These are phyloP conservation scores for Glaucidium brasilianum DNA, from an alignment of 2,113 vertebrate species.

Conservation along the genomic window DNA sequence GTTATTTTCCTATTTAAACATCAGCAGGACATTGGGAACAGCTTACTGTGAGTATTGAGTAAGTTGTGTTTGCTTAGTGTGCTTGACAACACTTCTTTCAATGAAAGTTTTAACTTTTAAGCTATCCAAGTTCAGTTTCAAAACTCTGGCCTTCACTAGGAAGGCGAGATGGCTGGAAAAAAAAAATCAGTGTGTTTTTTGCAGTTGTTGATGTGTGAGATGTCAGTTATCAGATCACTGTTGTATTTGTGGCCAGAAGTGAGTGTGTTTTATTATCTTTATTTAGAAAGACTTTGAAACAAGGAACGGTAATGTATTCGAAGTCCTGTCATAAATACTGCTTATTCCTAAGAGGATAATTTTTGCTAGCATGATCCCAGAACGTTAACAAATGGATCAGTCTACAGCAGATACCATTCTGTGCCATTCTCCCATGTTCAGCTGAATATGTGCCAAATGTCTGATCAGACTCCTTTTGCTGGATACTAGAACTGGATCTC, in stretches of 20 bases:
- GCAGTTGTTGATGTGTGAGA: not conserved
- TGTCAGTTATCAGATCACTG: not conserved
- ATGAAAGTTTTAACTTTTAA: not conserved
- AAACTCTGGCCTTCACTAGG: not conserved
- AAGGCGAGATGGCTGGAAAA: not conserved
- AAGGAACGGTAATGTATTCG: not conserved
- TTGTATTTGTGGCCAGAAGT: not conserved
- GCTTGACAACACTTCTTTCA: slow-evolving; percentile 7
- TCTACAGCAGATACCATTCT: not conserved
- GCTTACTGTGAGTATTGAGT: slow-evolving; percentile 15
- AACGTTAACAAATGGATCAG: not conserved
- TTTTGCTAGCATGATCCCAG: not conserved
- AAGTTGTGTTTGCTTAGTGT: not conserved
- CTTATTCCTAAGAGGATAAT: not conserved
- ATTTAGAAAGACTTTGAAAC: not conserved
- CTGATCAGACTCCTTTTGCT: not conserved
- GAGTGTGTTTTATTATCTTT: not conserved
- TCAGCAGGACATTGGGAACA: slow-evolving; percentile 3
- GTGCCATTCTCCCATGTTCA: not conserved
- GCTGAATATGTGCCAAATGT: not conserved
- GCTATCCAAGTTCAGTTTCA: not conserved
- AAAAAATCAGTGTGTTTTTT: not conserved
- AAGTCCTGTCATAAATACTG: not conserved
- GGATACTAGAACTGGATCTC: not conserved
- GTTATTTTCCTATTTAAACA: slow-evolving; percentile 14